Percentiles rank a stretch among this genome's conserved stretches.
Conservation (phyloP, 1,140 invertebrate genomes). For the Heliothis virescens region DNA sequence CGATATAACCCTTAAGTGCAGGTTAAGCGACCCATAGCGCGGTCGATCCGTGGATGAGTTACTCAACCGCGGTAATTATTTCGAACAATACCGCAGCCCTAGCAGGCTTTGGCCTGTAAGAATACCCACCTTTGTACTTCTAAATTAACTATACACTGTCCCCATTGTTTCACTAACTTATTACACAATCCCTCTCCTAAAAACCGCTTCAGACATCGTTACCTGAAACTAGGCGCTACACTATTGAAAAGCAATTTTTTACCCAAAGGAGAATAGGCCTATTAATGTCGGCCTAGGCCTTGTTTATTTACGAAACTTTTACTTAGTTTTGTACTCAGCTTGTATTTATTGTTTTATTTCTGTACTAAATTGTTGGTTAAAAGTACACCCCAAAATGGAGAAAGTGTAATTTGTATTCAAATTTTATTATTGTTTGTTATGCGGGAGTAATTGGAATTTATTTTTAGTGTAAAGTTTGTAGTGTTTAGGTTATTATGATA, state of each 20-base stretch:
- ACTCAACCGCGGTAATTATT: no score
- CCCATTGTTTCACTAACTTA: slow-evolving; percentile 19
- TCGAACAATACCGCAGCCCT: no score
- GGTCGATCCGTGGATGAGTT: no score
- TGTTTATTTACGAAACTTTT: slow-evolving; percentile 11
- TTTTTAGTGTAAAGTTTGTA: no score
- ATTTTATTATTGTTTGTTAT: no score
- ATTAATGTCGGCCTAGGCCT: not conserved
- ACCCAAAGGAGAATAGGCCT: slow-evolving; percentile 1
- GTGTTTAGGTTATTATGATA: no score
- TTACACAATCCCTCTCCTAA: slow-evolving; percentile 13
- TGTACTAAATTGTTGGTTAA: not conserved
- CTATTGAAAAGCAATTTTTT: slow-evolving; percentile 39
- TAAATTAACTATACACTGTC: not conserved
- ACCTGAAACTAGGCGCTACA: slow-evolving; percentile 8
- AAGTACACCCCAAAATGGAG: no score
- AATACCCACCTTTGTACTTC: not conserved
- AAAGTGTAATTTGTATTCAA: no score
- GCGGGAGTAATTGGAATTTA: no score
- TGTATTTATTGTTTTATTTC: not conserved
- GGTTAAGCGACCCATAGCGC: no score
- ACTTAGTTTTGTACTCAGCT: not conserved
- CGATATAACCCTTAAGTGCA: no score
- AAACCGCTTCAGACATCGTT: slow-evolving; percentile 17
- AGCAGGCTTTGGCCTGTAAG: no score